Conservation (phyloP, 2,113 vertebrate genomes). For the Cyphomyrus discorhynchus region DNA sequence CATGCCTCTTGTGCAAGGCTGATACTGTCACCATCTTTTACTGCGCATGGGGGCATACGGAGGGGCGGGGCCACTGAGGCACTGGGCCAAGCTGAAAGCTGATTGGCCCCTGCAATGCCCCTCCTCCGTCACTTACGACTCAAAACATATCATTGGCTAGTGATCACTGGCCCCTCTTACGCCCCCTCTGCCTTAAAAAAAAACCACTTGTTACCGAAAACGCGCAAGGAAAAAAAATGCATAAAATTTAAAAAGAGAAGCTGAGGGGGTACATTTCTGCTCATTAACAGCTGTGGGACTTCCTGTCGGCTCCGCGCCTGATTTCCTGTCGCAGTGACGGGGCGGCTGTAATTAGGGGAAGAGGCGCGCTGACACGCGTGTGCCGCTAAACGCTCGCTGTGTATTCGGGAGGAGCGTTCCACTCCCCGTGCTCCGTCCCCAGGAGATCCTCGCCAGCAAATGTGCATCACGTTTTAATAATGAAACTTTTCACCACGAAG, state of each 20-base stretch:
- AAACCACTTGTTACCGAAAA: background rate
- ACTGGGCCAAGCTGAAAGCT: background rate
- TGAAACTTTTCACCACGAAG: background rate
- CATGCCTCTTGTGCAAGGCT: background rate
- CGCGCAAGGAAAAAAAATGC: background rate
- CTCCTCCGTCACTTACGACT: background rate
- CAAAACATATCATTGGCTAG: background rate
- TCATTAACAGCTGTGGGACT: slow-evolving; percentile 2
- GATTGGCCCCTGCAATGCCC: background rate
- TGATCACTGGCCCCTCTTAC: background rate
- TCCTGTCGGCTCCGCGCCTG: background rate
- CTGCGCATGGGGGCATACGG: background rate
- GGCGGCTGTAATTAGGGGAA: background rate
- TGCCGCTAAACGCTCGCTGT: background rate
- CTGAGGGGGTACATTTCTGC: background rate
- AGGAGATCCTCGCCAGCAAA: background rate
- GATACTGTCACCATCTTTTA: background rate
- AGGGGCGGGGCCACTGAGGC: background rate
- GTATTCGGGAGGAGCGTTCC: background rate
- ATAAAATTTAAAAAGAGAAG: background rate
- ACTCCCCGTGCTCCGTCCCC: background rate
- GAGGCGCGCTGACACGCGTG: background rate
- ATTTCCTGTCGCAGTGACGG: background rate
- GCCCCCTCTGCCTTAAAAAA: background rate
- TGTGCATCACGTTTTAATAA: slow-evolving; percentile 6